A percentile compares a stretch with the other conserved stretches of the same genome.
Evolutionary conservation across 2,113 vertebrate genomes (phyloP).

Genomic region (Heliornis fulica): DNA sequence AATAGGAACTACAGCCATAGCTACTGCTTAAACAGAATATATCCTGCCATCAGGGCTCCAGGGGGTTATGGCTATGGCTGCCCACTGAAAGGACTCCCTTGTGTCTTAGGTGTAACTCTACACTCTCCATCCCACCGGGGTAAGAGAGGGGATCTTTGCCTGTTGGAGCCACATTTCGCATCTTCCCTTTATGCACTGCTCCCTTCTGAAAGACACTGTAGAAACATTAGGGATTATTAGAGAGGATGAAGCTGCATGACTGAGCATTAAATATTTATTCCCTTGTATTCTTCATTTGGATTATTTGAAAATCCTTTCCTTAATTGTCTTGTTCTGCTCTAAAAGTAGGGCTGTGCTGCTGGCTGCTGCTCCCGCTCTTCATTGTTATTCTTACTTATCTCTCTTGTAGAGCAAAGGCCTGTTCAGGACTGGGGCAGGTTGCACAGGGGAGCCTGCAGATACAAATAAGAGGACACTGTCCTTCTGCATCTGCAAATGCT

Average conservation of each 20-base stretch:
- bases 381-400: neutral
- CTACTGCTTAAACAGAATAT: neutral
- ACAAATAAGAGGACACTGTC: neutral
- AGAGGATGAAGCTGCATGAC: neutral
- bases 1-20: neutral
- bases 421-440: neutral
- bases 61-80: neutral
- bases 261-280: constrained; percentile 28
- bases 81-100: neutral
- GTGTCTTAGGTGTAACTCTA: neutral
- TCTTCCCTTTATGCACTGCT: neutral
- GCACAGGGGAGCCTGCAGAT: neutral
- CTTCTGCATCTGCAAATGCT: neutral
- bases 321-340: constrained; percentile 17
- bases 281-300: neutral
- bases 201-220: neutral
- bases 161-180: neutral
- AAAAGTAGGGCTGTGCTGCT: neutral
- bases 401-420: neutral
- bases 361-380: neutral
- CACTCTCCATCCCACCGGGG: fast-evolving
- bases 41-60: neutral
- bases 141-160: neutral
- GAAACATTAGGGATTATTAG: neutral
- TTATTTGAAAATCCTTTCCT: neutral